These are phyloP conservation scores for Folsomia candida DNA, from an alignment of 2,888 invertebrate species.

Conservation along the genomic window DNA sequence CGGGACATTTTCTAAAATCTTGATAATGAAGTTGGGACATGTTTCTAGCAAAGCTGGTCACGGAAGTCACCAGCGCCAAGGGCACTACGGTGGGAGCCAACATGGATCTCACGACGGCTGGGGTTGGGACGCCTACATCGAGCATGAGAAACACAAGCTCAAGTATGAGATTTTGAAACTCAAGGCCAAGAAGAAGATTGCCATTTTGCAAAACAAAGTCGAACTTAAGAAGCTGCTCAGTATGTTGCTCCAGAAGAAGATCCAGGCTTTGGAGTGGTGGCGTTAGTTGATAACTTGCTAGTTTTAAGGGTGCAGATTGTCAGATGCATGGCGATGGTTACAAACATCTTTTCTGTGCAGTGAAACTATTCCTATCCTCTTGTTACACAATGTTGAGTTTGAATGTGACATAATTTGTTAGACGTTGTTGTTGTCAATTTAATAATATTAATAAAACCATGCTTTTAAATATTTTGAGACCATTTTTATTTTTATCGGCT, in stretches of 20 bases:
- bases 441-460: not conserved
- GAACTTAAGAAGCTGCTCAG: slow-evolving; percentile 49
- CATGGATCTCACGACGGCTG: slow-evolving; percentile 25
- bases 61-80: slow-evolving; percentile 18
- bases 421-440: not conserved
- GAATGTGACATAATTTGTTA: too few species aligned
- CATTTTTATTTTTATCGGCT: not conserved
- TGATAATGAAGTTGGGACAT: not conserved
- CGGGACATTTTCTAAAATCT: too few species aligned
- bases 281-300: not conserved
- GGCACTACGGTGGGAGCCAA: slow-evolving; percentile 11
- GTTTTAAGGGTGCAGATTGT: too few species aligned
- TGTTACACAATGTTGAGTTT: too few species aligned
- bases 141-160: slow-evolving; percentile 49
- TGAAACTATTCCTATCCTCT: too few species aligned
- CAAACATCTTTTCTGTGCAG: too few species aligned
- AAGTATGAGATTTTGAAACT: slow-evolving; percentile 50
- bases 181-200: slow-evolving; percentile 50
- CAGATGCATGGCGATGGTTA: too few species aligned
- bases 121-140: slow-evolving; percentile 41
- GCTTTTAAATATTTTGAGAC: not conserved
- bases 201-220: slow-evolving; percentile 49
- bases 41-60: slow-evolving; percentile 12
- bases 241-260: slow-evolving; percentile 49
- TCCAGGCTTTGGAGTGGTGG: slow-evolving; percentile 50